Evolutionary conservation across 2,888 invertebrate genomes (phyloP), one percentile per base, ranked within the genome.

Genomic region (Cantharis rustica): DNA sequence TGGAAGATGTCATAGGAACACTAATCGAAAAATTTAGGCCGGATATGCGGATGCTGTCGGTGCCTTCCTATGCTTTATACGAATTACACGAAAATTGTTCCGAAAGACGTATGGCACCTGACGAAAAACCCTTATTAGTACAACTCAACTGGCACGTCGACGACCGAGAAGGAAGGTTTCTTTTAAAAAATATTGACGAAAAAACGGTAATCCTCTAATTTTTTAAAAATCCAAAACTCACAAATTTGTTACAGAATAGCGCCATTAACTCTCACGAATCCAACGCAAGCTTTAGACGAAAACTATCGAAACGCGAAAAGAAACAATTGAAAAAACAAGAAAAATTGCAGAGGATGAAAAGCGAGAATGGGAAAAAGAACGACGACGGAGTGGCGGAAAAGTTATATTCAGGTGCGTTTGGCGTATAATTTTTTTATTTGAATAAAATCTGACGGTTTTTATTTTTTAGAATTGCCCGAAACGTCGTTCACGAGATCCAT

Each of bases 71-170:
- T 87, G 93, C 94, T 61, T 89, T 94, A 79, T 94, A 93, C 89
- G 94, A 94, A 89, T 91, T 94, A 72, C 94, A 94, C 88, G 88
- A 88, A 80, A 87, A 88, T 31, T 93, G 93, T 79, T 93, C 93
- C 63, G 99, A 99, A 90, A 91, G 99, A 78, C 93, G 94, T 84
- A 90, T 99, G 85, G 93, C 94, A 81, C 93, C 95, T 17, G 96
- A 96, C 84, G 99, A 99, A 90, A 96, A 97, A 86, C 99, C 99
- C 0, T 90, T 99, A 79, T 90, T 98, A 79, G 98, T 99, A 76
- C 99, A 99, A 89, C 92, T 99, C 75, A 98, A 98, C 90, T 99
- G 99, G 99, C 98, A 99, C 87, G 96, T 97, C 76, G 99, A 99
- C 87, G 99, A 99, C 88, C 91, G 98, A 72, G 99, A 99, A 89